Percentiles rank a stretch among this genome's conserved stretches.
Evolutionary conservation across 2,888 invertebrate genomes (phyloP).

Genomic region (Zelleria hepariella): DNA sequence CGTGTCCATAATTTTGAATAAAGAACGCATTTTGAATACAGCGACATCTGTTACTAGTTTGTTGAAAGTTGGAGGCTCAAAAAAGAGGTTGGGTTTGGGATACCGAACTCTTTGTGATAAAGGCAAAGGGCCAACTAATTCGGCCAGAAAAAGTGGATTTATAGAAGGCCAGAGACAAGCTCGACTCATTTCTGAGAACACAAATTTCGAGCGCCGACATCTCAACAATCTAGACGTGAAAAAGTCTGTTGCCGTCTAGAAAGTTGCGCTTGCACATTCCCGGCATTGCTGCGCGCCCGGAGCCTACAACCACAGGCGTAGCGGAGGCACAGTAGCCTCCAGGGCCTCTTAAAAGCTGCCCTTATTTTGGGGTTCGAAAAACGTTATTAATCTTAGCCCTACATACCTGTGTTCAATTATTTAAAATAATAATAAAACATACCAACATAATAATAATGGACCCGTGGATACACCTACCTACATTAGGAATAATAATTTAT

Average conservation of each 20-base stretch:
- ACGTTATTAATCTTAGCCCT: too few relatives aligned
- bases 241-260: slow-evolving; percentile 6
- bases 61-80: background rate
- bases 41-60: background rate
- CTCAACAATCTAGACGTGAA: slow-evolving; percentile 4
- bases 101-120: background rate
- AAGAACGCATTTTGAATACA: background rate
- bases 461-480: too few relatives aligned
- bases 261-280: slow-evolving; percentile 5
- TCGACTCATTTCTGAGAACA: slow-evolving; percentile 4
- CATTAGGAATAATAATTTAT: too few relatives aligned
- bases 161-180: background rate
- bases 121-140: background rate
- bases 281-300: slow-evolving; percentile 2
- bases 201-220: slow-evolving; percentile 3
- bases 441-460: too few relatives aligned
- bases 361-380: too few relatives aligned
- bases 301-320: background rate
- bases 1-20: background rate
- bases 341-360: background rate
- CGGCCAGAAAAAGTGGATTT: background rate
- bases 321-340: background rate
- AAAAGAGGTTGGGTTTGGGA: background rate
- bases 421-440: too few relatives aligned
- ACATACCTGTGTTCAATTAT: too few relatives aligned